These are phyloP conservation scores for Aculops lycopersici DNA, from an alignment of 1,140 invertebrate species.

Conservation along the genomic window DNA sequence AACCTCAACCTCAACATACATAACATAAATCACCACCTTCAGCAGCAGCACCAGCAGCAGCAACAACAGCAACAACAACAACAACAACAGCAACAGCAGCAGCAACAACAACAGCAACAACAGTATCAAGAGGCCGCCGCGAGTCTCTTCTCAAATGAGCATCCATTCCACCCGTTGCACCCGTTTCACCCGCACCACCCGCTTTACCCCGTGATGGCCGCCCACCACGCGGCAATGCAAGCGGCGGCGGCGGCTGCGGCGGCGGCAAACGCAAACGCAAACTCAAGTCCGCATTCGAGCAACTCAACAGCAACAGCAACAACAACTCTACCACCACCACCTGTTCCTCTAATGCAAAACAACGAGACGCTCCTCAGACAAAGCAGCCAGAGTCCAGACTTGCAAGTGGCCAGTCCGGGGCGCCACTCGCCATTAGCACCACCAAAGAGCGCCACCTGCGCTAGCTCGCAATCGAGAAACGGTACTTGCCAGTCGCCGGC, in stretches of 20 bases:
- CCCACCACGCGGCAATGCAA: background rate
- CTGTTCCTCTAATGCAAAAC: background rate
- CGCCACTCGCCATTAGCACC: too few species aligned
- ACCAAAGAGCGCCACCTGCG: too few species aligned
- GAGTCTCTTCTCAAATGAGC: too few species aligned
- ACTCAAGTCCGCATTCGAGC: background rate
- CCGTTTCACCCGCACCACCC: background rate
- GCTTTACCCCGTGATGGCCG: background rate
- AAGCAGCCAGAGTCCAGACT: constrained; percentile 1
- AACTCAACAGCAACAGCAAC: background rate
- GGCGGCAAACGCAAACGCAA: background rate
- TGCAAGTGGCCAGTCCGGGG: too few species aligned
- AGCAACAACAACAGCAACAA: background rate
- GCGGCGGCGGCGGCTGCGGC: background rate
- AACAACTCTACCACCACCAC: background rate
- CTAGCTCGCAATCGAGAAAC: too few species aligned
- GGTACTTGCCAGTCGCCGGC: too few species aligned
- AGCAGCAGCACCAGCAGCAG: constrained; percentile 1
- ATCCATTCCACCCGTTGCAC: background rate
- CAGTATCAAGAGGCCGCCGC: background rate
- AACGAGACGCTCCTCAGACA: background rate
- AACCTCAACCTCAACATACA: background rate
- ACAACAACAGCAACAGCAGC: background rate
- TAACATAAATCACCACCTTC: background rate
- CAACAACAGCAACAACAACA: background rate